Evolutionary conservation across 2,888 invertebrate species (phyloP).

Genomic region (Drosophila picticornis): DNA sequence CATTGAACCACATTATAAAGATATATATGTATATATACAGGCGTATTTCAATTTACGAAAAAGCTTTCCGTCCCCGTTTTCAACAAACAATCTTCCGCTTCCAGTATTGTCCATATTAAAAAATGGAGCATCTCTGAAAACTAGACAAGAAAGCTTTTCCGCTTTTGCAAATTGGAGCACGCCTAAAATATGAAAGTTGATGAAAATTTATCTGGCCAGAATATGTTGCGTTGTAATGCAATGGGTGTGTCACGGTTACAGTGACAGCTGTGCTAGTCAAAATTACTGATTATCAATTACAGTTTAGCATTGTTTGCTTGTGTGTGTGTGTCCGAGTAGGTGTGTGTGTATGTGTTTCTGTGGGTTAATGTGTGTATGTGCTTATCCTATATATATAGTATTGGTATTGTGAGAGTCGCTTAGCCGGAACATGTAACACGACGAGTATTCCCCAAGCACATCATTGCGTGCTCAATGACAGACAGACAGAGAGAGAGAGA

Average conservation of each 20-base stretch:
- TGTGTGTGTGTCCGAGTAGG: background rate
- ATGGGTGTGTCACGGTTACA: background rate
- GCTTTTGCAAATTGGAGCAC: background rate
- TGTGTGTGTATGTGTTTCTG: background rate
- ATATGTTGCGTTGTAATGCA: background rate
- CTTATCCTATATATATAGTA: background rate
- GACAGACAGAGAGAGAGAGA: background rate
- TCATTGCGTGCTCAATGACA: slow-evolving; percentile 11
- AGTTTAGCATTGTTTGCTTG: background rate
- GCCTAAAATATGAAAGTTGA: background rate
- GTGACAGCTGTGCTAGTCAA: background rate
- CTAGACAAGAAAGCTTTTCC: background rate
- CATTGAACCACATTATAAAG: background rate
- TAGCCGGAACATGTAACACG: background rate
- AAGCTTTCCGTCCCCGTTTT: background rate
- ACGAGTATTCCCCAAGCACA: slow-evolving; percentile 8
- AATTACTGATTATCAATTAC: slow-evolving; percentile 1
- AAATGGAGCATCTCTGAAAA: background rate
- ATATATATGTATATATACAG: background rate
- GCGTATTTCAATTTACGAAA: background rate
- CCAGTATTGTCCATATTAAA: background rate
- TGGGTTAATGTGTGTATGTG: background rate
- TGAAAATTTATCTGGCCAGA: background rate
- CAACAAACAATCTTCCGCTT: background rate
- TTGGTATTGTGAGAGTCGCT: background rate